Evolutionary conservation across 2,797 vertebrate genomes (phyloP), one percentile per base, ranked within the genome.

Genomic region (Tenualosa thibaudeaui): DNA sequence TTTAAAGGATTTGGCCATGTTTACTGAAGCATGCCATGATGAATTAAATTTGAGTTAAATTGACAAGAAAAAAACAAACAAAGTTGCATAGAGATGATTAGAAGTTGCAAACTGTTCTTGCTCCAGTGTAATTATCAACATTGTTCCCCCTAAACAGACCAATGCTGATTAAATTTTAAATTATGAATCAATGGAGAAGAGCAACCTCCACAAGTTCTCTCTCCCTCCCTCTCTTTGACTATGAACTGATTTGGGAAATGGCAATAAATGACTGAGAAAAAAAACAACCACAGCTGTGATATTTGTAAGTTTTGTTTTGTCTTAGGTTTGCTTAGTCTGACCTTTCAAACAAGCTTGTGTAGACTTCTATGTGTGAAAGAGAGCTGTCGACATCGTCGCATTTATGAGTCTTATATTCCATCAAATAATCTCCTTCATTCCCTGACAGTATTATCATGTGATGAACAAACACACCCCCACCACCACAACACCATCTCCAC

Each of bases 101-200:
- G 56, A 82, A 43, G 53, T 71, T 85, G 19, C 26, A 68, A 75
- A 75, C 31, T 40, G 37, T 37, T 75, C 68, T 43, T 19, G 81
- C 43, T 22, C 58, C 19, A 68, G 43, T 22, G 54, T 86, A 89
- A 86, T 87, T 85, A 88, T 5, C 83, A 24, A 71, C 40, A 58
- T 88, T 90, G 85, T 87, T 86, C 60, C 65, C 12, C 4, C 54
- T 19, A 51, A 50, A n/a, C 51, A 84, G 84, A 85, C 68, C 19
- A 37, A 81, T 71, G 60, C 65, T 54, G 83, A 86, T 87, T 82
- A 53, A 2, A 24, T 84, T 81, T 37, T 31, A 54, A 86, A 87
- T 84, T 58, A 60, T 40, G 84, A 81, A 53, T 82, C 13, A 84
- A 84, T 43, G 53, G 0, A 75, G 82, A 37, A 40, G 26, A 53